Conservation (phyloP, 2,888 invertebrate genomes). For the Ommatoiulus sabulosus region DNA sequence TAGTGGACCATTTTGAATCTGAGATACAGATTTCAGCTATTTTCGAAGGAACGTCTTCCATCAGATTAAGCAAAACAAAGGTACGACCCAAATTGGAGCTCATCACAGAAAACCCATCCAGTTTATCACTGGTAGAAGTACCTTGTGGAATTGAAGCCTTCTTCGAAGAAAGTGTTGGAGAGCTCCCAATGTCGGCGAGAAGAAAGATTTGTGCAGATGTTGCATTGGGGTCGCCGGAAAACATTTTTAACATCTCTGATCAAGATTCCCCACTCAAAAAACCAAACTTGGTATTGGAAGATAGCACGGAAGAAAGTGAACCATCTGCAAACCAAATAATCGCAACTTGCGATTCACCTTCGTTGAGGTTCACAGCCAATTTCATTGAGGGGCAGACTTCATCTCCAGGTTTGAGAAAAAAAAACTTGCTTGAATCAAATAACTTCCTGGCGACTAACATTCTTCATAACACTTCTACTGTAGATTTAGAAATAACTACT, state of each 20-base stretch:
- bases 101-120: neutral
- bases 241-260: neutral
- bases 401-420: slow-evolving; percentile 15
- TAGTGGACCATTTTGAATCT: slow-evolving; percentile 55
- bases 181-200: neutral
- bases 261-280: neutral
- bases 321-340: neutral
- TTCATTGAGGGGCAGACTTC: neutral
- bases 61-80: neutral
- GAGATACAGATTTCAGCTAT: slow-evolving; percentile 52
- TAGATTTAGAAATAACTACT: neutral
- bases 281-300: neutral
- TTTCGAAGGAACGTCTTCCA: slow-evolving; percentile 53
- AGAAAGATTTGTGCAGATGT: slow-evolving; percentile 6
- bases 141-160: slow-evolving; percentile 47
- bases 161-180: slow-evolving; percentile 42
- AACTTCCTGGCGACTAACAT: slow-evolving; percentile 30
- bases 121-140: slow-evolving; percentile 1
- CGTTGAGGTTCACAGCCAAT: neutral
- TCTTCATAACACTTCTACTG: neutral
- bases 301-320: neutral
- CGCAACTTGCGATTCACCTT: neutral
- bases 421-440: neutral
- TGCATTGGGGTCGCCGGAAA: neutral
- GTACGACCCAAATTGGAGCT: neutral